phyloP scores from a whole-genome alignment of 2,888 invertebrate genomes.

The Rhodophaea formosa region DNA sequence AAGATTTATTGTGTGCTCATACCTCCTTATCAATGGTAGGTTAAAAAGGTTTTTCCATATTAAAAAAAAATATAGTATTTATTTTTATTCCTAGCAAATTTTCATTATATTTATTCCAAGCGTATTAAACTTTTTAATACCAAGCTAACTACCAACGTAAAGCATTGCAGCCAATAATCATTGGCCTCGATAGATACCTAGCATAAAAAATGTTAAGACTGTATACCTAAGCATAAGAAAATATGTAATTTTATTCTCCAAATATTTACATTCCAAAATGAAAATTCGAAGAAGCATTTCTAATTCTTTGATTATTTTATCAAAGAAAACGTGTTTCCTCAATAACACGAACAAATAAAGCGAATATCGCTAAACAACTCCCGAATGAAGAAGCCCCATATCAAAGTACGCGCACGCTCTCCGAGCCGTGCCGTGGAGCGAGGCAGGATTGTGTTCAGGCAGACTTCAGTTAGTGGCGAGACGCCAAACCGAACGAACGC shows the following conservation, averaged over 20 bases:
- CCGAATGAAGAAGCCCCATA: constrained; percentile 28
- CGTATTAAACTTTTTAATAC: too few species aligned
- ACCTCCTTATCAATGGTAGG: too few species aligned
- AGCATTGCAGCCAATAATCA: too few species aligned
- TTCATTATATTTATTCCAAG: too few species aligned
- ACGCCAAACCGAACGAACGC: constrained; percentile 54
- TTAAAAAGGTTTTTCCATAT: too few species aligned
- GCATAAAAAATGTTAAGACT: not conserved
- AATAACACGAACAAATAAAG: constrained; percentile 23
- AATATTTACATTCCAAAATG: constrained; percentile 2
- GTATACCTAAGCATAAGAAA: not conserved
- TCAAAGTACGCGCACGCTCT: constrained; percentile 41
- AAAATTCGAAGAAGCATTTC: constrained; percentile 7
- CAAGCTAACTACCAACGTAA: too few species aligned
- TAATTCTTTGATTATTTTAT: constrained; percentile 13
- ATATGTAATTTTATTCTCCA: not conserved
- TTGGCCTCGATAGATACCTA: not conserved
- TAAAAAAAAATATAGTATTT: too few species aligned
- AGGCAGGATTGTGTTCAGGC: constrained; percentile 18
- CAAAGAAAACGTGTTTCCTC: constrained; percentile 16
- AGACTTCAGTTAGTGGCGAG: constrained; percentile 55
- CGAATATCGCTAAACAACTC: constrained; percentile 28
- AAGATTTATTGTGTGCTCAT: too few species aligned
- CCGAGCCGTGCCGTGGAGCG: constrained; percentile 37
- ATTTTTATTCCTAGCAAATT: too few species aligned